Evolutionary conservation across 2,797 vertebrate species (phyloP).

Genomic region (Parambassis ranga): DNA sequence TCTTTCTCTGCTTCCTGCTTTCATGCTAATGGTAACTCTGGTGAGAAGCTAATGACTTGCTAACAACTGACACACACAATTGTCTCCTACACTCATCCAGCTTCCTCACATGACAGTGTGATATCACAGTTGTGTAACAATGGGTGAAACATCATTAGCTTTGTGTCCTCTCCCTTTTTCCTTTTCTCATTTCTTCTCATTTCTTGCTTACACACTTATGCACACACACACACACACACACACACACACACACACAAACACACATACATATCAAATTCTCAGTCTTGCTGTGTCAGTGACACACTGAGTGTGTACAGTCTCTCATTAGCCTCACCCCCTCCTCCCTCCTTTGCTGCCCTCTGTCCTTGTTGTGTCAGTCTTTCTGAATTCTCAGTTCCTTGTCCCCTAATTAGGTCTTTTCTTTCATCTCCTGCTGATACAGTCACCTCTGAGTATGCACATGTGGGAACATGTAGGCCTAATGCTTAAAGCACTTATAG

Average conservation of each 20-base stretch:
- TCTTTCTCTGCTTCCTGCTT: not conserved
- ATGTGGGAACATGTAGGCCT: too few relatives aligned
- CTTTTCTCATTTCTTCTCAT: not conserved
- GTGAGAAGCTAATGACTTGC: slow-evolving; percentile 18
- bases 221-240: not conserved
- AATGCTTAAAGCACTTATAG: too few relatives aligned
- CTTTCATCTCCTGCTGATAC: slow-evolving; percentile 11
- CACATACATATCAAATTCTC: slow-evolving; percentile 21
- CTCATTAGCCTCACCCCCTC: slow-evolving; percentile 33
- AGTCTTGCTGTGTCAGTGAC: slow-evolving; percentile 44
- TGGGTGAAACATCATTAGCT: slow-evolving; percentile 31
- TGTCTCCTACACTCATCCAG: not conserved
- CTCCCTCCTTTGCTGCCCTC: not conserved
- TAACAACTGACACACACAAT: slow-evolving; percentile 4
- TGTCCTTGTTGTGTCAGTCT: slow-evolving; percentile 35
- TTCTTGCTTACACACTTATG: not conserved
- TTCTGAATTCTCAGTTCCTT: slow-evolving; percentile 43
- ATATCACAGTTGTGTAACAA: slow-evolving; percentile 1
- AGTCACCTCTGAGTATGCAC: not conserved
- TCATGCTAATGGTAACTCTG: not conserved
- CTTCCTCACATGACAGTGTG: not conserved
- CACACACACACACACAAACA: not conserved
- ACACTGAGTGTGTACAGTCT: slow-evolving; percentile 34
- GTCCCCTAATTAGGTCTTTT: slow-evolving; percentile 45
- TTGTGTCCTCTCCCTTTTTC: not conserved